These are phyloP conservation scores for Laspeyria flexula DNA, from an alignment of 2,888 invertebrate species.

Conservation along the genomic window DNA sequence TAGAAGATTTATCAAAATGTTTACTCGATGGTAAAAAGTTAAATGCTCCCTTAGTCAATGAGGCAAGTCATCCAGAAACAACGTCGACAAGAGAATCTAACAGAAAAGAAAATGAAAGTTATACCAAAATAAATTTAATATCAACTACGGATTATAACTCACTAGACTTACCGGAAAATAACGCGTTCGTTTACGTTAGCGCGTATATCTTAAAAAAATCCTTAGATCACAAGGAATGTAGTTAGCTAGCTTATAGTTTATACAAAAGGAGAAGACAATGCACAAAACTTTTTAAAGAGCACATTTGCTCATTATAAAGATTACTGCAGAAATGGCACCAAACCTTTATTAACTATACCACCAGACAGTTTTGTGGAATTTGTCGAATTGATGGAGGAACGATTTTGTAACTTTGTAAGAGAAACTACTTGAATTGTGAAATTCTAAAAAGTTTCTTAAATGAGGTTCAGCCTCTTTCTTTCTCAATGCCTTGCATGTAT, in stretches of 20 bases:
- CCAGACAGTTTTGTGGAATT: background rate
- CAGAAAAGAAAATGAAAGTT: background rate
- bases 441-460: background rate
- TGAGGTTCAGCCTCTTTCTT: too few relatives aligned
- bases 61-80: background rate
- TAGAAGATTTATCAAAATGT: background rate
- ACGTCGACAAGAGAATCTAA: background rate
- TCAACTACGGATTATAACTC: too few relatives aligned
- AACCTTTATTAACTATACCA: background rate
- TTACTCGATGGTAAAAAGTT: background rate
- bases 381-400: slow-evolving; percentile 2
- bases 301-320: background rate
- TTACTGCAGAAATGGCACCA: background rate
- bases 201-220: background rate
- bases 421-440: background rate
- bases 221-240: slow-evolving; percentile 4
- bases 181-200: background rate
- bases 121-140: background rate
- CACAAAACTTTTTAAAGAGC: background rate
- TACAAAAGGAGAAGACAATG: too few relatives aligned
- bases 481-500: too few relatives aligned
- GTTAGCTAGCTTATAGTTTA: too few relatives aligned
- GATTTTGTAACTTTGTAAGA: slow-evolving; percentile 3
- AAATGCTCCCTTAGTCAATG: background rate
- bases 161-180: background rate